Evolutionary conservation across 2,888 invertebrate genomes (phyloP).

Genomic region (Taenaris catops): DNA sequence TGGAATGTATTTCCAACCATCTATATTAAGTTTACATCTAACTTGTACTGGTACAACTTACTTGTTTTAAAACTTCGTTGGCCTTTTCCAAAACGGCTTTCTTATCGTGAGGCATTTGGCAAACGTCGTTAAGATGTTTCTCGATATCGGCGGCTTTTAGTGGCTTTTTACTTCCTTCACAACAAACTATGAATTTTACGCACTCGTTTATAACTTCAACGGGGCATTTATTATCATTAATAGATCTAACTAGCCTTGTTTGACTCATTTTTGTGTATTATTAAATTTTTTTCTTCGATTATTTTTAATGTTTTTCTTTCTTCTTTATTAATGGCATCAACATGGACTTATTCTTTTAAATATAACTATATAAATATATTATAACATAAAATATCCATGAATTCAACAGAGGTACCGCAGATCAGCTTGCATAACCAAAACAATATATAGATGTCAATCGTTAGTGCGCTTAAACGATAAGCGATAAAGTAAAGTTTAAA

Average conservation of each 20-base stretch:
- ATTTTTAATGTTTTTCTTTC: too few species aligned
- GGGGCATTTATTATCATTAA: neutral
- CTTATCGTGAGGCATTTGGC: neutral
- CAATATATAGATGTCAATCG: too few species aligned
- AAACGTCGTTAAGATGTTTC: slow-evolving; percentile 37
- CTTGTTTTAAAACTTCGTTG: slow-evolving; percentile 5
- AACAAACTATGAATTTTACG: slow-evolving; percentile 51
- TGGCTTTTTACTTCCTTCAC: slow-evolving; percentile 63
- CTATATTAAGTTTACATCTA: too few species aligned
- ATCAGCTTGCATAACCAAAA: too few species aligned
- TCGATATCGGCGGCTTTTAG: slow-evolving; percentile 54
- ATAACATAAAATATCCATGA: too few species aligned
- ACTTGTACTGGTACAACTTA: too few species aligned
- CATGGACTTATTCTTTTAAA: neutral
- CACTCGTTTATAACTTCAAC: slow-evolving; percentile 50
- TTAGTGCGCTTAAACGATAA: too few species aligned
- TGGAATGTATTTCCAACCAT: neutral
- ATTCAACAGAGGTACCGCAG: too few species aligned
- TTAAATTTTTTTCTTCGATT: neutral
- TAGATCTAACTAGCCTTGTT: neutral
- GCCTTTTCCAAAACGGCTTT: slow-evolving; percentile 6
- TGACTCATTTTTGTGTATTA: neutral
- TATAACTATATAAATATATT: neutral
- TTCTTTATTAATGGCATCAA: neutral
- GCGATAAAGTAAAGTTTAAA: too few species aligned